Percentiles rank a stretch among this genome's conserved stretches.
These are phyloP conservation scores for Caenorhabditis sp. DNA, from an alignment of 2,888 invertebrate species.

Conservation along the genomic window DNA sequence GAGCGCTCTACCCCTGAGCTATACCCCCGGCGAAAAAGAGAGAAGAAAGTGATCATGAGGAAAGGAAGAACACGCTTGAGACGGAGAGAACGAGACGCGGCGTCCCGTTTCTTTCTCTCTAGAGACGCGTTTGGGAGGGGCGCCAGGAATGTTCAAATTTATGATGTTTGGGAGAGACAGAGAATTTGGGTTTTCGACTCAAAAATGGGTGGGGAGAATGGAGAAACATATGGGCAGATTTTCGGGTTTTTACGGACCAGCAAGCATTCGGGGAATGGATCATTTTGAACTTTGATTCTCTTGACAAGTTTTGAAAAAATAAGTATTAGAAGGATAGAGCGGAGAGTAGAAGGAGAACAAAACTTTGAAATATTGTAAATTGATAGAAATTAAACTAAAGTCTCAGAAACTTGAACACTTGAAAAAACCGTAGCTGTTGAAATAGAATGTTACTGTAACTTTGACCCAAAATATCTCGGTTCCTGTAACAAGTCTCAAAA, in stretches of 20 bases:
- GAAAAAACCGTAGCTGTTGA: too few relatives aligned
- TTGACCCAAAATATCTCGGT: too few relatives aligned
- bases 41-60: constrained; percentile 11
- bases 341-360: background rate
- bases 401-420: too few relatives aligned
- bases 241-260: constrained; percentile 35
- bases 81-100: background rate
- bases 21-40: constrained; percentile 39
- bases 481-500: too few relatives aligned
- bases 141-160: constrained; percentile 46
- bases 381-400: too few relatives aligned
- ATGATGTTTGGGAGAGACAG: constrained; percentile 22
- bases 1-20: constrained; percentile 81
- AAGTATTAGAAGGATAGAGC: background rate
- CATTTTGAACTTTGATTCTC: constrained; percentile 36
- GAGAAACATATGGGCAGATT: constrained; percentile 18
- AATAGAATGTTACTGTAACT: too few relatives aligned
- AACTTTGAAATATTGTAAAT: too few relatives aligned
- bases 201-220: constrained; percentile 5
- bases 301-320: background rate
- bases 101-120: constrained; percentile 37
- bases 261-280: constrained; percentile 40
- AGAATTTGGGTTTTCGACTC: constrained; percentile 10
- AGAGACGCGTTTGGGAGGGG: constrained; percentile 38
- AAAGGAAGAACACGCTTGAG: constrained; percentile 14